Conservation (phyloP, 2,797 vertebrate species). For the Gastrophryne carolinensis region DNA sequence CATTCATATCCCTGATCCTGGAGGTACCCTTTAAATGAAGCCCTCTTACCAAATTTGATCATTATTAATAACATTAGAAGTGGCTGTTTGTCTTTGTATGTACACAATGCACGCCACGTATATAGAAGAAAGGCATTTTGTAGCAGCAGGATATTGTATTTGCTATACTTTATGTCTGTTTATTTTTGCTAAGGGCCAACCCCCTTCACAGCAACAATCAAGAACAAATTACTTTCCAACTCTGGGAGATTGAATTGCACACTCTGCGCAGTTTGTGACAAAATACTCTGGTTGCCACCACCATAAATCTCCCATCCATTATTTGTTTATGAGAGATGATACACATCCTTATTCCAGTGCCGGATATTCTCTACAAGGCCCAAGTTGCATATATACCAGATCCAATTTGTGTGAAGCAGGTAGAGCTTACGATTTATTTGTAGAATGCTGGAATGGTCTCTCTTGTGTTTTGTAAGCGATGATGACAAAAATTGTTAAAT, state of each 20-base stretch:
- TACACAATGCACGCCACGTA: not conserved
- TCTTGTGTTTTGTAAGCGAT: constrained; percentile 14
- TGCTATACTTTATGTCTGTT: constrained; percentile 29
- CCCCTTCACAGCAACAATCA: constrained; percentile 45
- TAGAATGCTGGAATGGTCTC: constrained; percentile 2
- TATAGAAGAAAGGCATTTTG: not conserved
- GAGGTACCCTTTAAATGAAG: too few relatives aligned
- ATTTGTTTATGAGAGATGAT: constrained; percentile 46
- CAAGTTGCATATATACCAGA: constrained; percentile 43
- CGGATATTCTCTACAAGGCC: constrained; percentile 41
- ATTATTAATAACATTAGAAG: too few relatives aligned
- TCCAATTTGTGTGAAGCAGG: constrained; percentile 37
- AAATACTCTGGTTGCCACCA: constrained; percentile 29
- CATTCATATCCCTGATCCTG: too few relatives aligned
- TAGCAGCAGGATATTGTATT: constrained; percentile 22
- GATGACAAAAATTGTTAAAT: constrained; percentile 15
- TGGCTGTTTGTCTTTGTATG: not conserved
- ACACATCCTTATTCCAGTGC: constrained; percentile 33
- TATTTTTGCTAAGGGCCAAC: constrained; percentile 48
- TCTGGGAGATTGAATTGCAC: constrained; percentile 42
- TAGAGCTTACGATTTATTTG: constrained; percentile 33
- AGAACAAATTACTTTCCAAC: constrained; percentile 44
- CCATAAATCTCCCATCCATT: constrained; percentile 43
- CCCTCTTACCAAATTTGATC: too few relatives aligned
- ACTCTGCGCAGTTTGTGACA: constrained; percentile 44